Conservation (phyloP, 2,797 vertebrate genomes). For the Poecilia picta region DNA sequence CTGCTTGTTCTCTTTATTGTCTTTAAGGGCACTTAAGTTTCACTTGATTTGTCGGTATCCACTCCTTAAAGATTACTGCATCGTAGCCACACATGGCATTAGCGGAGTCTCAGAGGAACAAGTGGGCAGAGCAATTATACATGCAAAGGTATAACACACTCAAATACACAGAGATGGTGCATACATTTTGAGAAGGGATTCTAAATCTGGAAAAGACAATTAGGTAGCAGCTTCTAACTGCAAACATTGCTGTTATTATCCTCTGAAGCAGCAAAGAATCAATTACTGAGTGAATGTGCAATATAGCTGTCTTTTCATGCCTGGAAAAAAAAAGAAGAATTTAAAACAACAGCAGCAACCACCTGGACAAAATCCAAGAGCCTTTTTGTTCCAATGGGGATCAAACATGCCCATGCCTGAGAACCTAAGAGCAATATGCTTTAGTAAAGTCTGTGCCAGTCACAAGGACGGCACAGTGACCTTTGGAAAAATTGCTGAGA, state of each 20-base stretch:
- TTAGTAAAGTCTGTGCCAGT: constrained; percentile 40
- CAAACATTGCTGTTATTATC: constrained; percentile 31
- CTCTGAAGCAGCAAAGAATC: constrained; percentile 40
- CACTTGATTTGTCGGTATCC: constrained; percentile 43
- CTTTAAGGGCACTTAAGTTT: constrained; percentile 49
- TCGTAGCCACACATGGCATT: constrained; percentile 13
- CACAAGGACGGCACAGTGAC: constrained; percentile 43
- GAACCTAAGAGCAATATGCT: constrained; percentile 38
- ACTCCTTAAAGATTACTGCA: constrained; percentile 25
- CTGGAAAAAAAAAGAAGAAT: constrained; percentile 25
- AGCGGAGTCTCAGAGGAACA: constrained; percentile 10
- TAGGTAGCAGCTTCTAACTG: constrained; percentile 34
- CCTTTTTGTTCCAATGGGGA: constrained; percentile 42
- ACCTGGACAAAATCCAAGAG: constrained; percentile 49
- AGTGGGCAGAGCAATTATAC: constrained; percentile 20
- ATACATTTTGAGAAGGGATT: constrained; percentile 7
- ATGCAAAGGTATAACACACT: constrained; percentile 11
- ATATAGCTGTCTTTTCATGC: constrained; percentile 37
- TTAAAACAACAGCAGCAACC: constrained; percentile 41
- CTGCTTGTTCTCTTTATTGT: constrained; percentile 46
- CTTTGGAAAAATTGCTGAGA: constrained; percentile 53
- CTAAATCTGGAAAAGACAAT: constrained; percentile 13
- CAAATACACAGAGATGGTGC: not conserved
- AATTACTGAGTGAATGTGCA: constrained; percentile 54
- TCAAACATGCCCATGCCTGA: constrained; percentile 24